phyloP scores from a whole-genome alignment of 2,888 invertebrate species.

The Hypercompe scribonia region DNA sequence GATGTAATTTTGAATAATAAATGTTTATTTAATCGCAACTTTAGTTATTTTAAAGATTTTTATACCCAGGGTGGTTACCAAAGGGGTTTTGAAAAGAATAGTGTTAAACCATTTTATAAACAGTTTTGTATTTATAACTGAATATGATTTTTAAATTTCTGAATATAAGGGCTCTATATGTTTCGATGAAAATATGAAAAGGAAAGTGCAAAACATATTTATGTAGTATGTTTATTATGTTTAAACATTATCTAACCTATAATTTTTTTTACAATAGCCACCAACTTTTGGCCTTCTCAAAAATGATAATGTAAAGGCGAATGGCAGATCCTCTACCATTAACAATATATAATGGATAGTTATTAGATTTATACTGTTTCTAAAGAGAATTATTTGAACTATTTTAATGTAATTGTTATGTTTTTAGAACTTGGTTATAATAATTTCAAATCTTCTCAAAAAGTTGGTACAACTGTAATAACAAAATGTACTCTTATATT shows the following conservation, averaged over 20 bases:
- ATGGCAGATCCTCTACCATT: too few relatives aligned
- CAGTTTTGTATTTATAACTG: neutral
- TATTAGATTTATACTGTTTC: too few relatives aligned
- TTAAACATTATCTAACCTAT: neutral
- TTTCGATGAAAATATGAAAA: neutral
- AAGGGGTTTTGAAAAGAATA: slow-evolving; percentile 13
- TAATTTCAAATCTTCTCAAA: too few relatives aligned
- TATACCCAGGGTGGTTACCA: too few relatives aligned
- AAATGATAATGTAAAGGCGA: neutral
- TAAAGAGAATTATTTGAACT: too few relatives aligned
- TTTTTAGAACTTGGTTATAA: too few relatives aligned
- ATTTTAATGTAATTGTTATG: too few relatives aligned
- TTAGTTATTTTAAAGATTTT: too few relatives aligned
- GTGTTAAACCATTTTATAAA: slow-evolving; percentile 9
- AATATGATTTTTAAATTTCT: neutral
- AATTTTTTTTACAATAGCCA: neutral
- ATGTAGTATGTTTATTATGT: neutral
- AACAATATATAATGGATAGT: too few relatives aligned
- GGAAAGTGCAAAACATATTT: neutral
- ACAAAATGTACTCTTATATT: too few relatives aligned
- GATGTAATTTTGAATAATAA: neutral
- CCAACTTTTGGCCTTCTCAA: neutral
- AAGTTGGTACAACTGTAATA: too few relatives aligned
- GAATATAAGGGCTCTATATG: too few relatives aligned
- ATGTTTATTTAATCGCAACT: neutral